Conservation (phyloP, 2,888 invertebrate genomes). For the Crocallis elinguaria region DNA sequence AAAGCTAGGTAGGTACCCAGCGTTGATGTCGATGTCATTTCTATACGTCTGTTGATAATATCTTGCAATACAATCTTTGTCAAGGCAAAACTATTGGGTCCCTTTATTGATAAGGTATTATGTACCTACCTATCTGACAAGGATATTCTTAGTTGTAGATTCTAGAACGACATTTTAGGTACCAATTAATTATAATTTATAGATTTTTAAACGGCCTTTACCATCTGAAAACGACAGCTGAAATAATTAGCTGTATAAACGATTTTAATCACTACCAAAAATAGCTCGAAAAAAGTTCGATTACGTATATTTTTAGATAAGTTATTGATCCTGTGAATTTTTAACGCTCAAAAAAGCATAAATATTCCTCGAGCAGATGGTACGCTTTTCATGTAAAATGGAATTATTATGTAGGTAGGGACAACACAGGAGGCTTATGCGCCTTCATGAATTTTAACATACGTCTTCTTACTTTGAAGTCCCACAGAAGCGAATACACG, state of each 20-base stretch:
- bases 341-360: slow-evolving; percentile 27
- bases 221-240: too few species aligned
- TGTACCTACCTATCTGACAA: too few species aligned
- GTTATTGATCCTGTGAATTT: slow-evolving; percentile 28
- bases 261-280: too few species aligned
- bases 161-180: too few species aligned
- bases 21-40: slow-evolving; percentile 1
- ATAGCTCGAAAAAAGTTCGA: too few species aligned
- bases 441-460: slow-evolving; percentile 63
- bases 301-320: too few species aligned
- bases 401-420: slow-evolving; percentile 38
- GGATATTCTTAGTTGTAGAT: too few species aligned
- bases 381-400: slow-evolving; percentile 38
- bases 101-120: neutral
- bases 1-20: neutral
- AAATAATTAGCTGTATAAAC: too few species aligned
- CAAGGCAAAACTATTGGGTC: neutral
- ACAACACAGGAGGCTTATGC: slow-evolving; percentile 44
- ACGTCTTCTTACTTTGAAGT: slow-evolving; percentile 58
- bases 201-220: too few species aligned
- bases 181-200: too few species aligned
- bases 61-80: neutral
- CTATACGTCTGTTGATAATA: neutral
- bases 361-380: slow-evolving; percentile 26
- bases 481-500: slow-evolving; percentile 24